Evolutionary conservation across 2,113 vertebrate species (phyloP).

Genomic region (Scomber scombrus): DNA sequence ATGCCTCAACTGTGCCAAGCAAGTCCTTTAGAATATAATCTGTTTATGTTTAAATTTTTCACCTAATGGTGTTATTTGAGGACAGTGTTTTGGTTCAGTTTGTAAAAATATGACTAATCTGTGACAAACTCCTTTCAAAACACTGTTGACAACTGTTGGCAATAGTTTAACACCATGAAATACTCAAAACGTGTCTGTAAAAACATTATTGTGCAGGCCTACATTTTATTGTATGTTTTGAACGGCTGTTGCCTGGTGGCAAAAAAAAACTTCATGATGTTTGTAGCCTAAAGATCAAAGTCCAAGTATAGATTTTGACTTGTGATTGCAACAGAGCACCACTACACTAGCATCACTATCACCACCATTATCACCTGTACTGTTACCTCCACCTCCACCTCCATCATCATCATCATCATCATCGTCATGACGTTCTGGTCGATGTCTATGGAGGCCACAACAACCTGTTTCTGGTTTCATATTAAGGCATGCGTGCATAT

Average conservation of each 20-base stretch:
- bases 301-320: not conserved
- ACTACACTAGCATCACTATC: constrained; percentile 3
- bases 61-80: not conserved
- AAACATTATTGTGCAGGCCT: not conserved
- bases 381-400: not conserved
- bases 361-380: not conserved
- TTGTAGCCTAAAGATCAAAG: too few relatives aligned
- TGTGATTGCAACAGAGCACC: not conserved
- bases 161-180: not conserved
- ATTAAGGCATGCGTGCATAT: constrained; percentile 5
- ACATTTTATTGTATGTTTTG: not conserved
- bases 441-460: not conserved
- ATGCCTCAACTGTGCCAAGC: too few relatives aligned
- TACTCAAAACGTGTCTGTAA: not conserved
- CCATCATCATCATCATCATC: not conserved
- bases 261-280: not conserved
- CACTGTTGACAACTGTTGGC: not conserved
- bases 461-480: constrained; percentile 10
- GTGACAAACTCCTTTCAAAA: not conserved
- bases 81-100: not conserved
- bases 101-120: not conserved
- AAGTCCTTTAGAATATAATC: too few relatives aligned
- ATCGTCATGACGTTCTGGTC: not conserved
- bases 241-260: not conserved
- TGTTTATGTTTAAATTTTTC: not conserved